A percentile compares a stretch with the other conserved stretches of the same genome.
These are phyloP conservation scores for Hypsibius dujardini DNA, from an alignment of 1,140 invertebrate species.

Conservation along the genomic window DNA sequence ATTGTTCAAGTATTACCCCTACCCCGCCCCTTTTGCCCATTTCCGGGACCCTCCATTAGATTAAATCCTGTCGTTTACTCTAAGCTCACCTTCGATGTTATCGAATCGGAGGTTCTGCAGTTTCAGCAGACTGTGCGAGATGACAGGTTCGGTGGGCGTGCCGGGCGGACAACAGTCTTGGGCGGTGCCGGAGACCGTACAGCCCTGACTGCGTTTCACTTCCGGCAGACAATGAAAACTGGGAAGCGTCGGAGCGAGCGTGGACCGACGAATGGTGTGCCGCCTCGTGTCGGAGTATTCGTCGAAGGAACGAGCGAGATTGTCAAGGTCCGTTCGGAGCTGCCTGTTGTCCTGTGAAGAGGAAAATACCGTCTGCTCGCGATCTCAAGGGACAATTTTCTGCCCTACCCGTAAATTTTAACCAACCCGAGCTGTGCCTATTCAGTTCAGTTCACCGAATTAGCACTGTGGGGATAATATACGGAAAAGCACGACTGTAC, in stretches of 20 bases:
- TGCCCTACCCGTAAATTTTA: no score
- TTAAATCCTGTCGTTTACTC: no score
- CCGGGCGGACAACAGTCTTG: background rate
- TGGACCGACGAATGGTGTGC: background rate
- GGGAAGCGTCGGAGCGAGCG: background rate
- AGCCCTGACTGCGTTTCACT: background rate
- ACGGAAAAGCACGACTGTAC: no score
- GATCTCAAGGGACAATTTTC: no score
- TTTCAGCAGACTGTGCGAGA: background rate
- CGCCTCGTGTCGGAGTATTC: background rate
- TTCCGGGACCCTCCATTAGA: no score
- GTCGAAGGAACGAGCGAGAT: background rate
- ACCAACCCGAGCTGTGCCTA: no score
- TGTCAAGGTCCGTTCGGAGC: background rate
- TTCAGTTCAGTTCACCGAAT: no score
- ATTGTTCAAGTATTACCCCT: no score
- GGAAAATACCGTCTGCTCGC: no score
- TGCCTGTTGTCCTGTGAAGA: no score
- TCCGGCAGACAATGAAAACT: background rate
- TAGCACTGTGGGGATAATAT: no score
- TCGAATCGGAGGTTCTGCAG: background rate
- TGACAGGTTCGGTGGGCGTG: background rate
- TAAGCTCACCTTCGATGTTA: background rate
- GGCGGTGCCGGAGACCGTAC: background rate
- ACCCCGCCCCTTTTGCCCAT: no score